phyloP scores from a whole-genome alignment of 2,797 vertebrate genomes.

The Coreius guichenoti region DNA sequence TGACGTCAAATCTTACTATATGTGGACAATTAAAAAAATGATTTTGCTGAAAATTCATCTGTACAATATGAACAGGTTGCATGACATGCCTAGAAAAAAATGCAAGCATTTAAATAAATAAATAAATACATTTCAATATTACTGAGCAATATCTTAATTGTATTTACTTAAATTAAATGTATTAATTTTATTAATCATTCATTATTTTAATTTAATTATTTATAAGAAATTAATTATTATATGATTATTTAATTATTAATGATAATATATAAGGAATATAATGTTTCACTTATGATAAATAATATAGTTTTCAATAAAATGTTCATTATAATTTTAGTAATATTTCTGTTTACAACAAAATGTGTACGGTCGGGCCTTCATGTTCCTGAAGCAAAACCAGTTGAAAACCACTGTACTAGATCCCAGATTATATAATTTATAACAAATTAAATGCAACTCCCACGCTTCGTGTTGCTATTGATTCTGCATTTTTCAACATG shows the following conservation, averaged over 20 bases:
- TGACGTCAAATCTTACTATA: not conserved
- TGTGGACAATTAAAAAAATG: not conserved
- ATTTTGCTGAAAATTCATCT: not conserved
- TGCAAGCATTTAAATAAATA: not conserved
- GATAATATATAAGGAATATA: not conserved
- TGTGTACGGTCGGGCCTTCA: not conserved
- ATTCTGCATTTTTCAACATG: slow-evolving; percentile 43
- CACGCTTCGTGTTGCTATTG: slow-evolving; percentile 1
- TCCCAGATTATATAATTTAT: not conserved
- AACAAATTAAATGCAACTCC: not conserved
- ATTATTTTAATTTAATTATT: not conserved
- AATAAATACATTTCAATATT: not conserved
- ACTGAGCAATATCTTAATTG: not conserved
- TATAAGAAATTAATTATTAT: not conserved
- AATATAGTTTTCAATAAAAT: not conserved
- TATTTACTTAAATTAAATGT: not conserved
- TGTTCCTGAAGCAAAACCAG: slow-evolving; percentile 13
- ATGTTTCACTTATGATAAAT: not conserved
- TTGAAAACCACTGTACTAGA: not conserved
- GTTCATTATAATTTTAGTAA: not conserved
- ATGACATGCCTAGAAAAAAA: not conserved
- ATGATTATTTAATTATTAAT: no score
- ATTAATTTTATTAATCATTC: not conserved
- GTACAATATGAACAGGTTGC: not conserved
- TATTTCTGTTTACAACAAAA: not conserved